Conservation (phyloP, 2,113 vertebrate genomes). For the Arizona elegans region DNA sequence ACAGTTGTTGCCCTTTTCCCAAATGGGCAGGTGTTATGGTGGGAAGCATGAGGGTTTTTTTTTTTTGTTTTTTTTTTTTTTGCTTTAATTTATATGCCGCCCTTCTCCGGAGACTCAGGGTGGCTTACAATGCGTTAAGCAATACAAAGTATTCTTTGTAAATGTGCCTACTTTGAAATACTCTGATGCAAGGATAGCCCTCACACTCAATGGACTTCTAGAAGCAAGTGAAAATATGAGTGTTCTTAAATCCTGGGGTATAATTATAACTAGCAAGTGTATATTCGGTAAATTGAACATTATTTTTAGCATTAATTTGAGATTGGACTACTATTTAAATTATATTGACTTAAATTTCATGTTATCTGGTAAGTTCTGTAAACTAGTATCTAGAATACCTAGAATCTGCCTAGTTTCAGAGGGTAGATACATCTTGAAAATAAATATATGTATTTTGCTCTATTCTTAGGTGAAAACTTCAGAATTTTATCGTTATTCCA, state of each 20-base stretch:
- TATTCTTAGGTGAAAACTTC: conserved; percentile 94
- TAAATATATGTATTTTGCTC: conserved; percentile 66
- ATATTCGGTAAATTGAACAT: neutral
- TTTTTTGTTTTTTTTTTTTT: no score
- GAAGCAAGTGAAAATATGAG: neutral
- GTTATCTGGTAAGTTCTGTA: neutral
- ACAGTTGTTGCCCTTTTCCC: neutral
- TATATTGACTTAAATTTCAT: neutral
- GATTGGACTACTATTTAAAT: neutral
- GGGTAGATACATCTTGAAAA: neutral
- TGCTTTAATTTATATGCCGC: no score
- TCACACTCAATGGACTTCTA: neutral
- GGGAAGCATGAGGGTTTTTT: neutral
- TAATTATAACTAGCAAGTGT: neutral
- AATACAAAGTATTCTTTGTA: neutral
- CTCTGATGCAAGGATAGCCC: neutral
- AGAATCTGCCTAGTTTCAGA: neutral
- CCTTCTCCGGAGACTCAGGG: no score
- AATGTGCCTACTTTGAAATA: neutral
- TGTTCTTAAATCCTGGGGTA: neutral
- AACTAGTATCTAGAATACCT: neutral
- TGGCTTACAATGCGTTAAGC: no score
- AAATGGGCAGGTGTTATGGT: neutral
- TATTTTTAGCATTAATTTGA: neutral
- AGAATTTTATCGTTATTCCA: conserved; percentile 96